A percentile compares a stretch with the other conserved stretches of the same genome.
phyloP scores from a whole-genome alignment of 2,113 vertebrate genomes.

The Choloepus hoffmanni region DNA sequence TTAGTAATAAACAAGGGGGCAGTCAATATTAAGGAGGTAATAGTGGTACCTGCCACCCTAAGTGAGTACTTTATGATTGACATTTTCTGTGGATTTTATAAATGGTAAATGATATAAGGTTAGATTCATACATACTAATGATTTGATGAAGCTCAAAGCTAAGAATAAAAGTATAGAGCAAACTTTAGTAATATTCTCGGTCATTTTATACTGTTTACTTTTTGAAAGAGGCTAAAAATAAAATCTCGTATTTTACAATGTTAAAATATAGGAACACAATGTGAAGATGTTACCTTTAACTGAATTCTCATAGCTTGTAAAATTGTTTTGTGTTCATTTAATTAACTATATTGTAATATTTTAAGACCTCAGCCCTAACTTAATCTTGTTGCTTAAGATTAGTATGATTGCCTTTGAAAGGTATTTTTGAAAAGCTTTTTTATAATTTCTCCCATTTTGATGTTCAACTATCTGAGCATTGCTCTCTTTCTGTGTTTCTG shows the following conservation, averaged over 20 bases:
- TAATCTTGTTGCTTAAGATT: conserved; percentile 52
- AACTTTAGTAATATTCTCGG: conserved; percentile 23
- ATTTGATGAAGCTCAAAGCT: conserved; percentile 25
- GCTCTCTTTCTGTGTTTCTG: conserved; percentile 12
- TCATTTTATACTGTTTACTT: neutral
- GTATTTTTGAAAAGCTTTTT: conserved; percentile 22
- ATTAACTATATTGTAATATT: conserved; percentile 25
- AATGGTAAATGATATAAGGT: neutral
- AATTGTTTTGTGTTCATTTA: conserved; percentile 46
- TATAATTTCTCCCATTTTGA: conserved; percentile 24
- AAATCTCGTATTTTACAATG: conserved; percentile 36
- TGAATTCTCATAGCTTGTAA: neutral
- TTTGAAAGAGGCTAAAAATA: conserved; percentile 31
- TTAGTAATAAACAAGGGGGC: neutral
- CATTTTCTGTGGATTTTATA: conserved; percentile 41
- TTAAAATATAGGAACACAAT: conserved; percentile 5
- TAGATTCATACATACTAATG: neutral
- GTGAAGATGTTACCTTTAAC: conserved; percentile 6
- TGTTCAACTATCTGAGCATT: neutral
- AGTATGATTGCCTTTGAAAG: conserved; percentile 33
- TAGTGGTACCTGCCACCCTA: neutral
- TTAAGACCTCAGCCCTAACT: neutral
- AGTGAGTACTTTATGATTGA: neutral
- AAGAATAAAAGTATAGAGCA: conserved; percentile 48
- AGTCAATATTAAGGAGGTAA: neutral